Evolutionary conservation across 2,797 vertebrate genomes (phyloP), one percentile per base, ranked within the genome.

Genomic region (Erpetoichthys calabaricus): DNA sequence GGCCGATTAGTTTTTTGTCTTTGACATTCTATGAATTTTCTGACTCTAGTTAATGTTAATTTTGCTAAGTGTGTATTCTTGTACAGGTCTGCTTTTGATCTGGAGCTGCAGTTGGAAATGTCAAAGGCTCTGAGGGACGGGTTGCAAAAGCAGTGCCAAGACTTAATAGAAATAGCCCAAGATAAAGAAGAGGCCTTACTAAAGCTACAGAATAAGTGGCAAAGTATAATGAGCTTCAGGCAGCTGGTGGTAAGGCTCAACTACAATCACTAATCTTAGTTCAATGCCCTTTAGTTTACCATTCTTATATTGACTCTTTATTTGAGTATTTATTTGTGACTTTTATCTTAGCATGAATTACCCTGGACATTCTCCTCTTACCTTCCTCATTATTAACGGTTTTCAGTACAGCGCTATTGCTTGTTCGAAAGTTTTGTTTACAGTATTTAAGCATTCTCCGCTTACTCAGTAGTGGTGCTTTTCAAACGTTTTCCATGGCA

Each of bases 221-320:
- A 84, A 56, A 77, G 73, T 58, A 79, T 88, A 64, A 66, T 82
- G 70, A 80, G 85, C 63, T 86, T 86, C 64, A 76, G 83, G 63
- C 70, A 72, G 8, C 71, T 80, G 46, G 81, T 89, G 80, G 89
- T 87, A 59, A 75, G 75, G 56, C 4, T 1, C 4, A 5, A 4
- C 49, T 1, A 9, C 25, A 3, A 6, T 8, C n/a, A 3, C 8
- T 4, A n/a, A 8, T 1, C 3, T 2, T 5, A 44, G 56, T 8
- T 25, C 25, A 25, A 25, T 25, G 25, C 25, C 25, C 25, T 25
- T 25, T 25, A 25, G 25, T 25, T 25, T 25, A 25, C 25, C 25
- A 25, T 25, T 25, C 25, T 25, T 25, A 25, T 25, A 25, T 25
- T 25, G 25, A 25, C 25, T 25, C 25, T 25, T 25, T 25, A 25